These are phyloP conservation scores for Gasteruption jaculator DNA, from an alignment of 2,888 invertebrate genomes.

Conservation along the genomic window DNA sequence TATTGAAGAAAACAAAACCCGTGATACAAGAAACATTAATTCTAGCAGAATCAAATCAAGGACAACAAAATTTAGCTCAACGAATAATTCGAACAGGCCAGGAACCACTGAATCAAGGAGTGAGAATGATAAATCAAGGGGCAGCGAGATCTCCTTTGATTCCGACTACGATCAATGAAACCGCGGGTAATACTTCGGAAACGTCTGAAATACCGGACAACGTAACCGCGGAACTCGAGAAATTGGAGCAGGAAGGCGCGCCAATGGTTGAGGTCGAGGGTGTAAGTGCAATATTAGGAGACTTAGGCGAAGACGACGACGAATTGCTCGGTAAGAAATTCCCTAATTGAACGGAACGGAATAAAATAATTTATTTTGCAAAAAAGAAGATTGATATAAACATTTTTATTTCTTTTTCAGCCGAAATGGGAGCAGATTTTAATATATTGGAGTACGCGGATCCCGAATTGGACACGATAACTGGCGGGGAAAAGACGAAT, in stretches of 20 bases:
- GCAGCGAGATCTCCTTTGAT: slow-evolving; percentile 40
- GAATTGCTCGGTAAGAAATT: slow-evolving; percentile 62
- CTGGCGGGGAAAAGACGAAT: slow-evolving; percentile 76
- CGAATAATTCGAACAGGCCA: slow-evolving; percentile 41
- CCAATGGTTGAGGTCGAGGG: slow-evolving; percentile 60
- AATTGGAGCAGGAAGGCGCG: slow-evolving; percentile 65
- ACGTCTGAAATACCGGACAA: slow-evolving; percentile 64
- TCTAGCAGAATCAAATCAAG: slow-evolving; percentile 39
- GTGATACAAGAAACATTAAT: too few species aligned
- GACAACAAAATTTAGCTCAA: slow-evolving; percentile 34
- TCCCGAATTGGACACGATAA: slow-evolving; percentile 80
- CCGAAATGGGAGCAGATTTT: slow-evolving; percentile 92
- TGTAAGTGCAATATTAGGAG: slow-evolving; percentile 76
- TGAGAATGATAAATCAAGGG: slow-evolving; percentile 38
- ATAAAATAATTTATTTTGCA: too few species aligned
- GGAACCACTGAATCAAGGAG: slow-evolving; percentile 38
- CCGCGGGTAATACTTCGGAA: slow-evolving; percentile 40
- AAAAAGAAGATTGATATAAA: background rate
- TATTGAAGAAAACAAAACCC: too few species aligned
- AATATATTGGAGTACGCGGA: slow-evolving; percentile 95
- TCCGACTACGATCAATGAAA: slow-evolving; percentile 37
- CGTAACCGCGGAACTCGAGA: slow-evolving; percentile 66
- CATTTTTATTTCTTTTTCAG: slow-evolving; percentile 46
- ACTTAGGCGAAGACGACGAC: slow-evolving; percentile 80
- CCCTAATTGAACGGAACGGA: background rate